Base-by-base conservation (phyloP, 37 sponge, comb jelly and placozoan genomes). In the Agelas oroides region DNA sequence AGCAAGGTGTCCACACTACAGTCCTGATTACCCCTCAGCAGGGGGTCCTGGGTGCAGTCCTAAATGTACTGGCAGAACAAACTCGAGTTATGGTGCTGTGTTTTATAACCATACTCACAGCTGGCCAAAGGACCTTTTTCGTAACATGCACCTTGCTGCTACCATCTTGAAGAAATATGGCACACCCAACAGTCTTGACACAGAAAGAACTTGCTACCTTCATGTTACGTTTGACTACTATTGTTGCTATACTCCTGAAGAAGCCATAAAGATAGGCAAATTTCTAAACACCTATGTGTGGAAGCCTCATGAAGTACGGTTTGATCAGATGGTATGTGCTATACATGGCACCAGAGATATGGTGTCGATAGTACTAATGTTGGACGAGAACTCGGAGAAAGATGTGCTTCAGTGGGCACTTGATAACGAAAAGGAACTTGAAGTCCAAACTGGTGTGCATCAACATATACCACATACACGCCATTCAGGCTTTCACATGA, bases 31-130 rank as follows among this genome's bases (percentile, higher is more conserved):
- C 53, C 76, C 76, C 13, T 75, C 76, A 54, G 57, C 59, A 56
- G 76, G 76, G 6, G 76, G 76, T 54, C 31, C 76, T 75, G 76
- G 76, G 13, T 75, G 76, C 25, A 75, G 76, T 53, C 76, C 76
- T 13, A 55, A 56, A 53, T 75, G 76, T 30, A 6, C 21, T 30
- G 59, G 59, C 33, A 75, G 11, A 52, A 23, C 15, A 54, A 53
- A 52, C 25, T 54, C 59, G 11, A 54, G 59, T 21, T 53, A 56
- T 75, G 57, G 57, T 31, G 24, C 34, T 27, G 76, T 13, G 27
- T 75, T 31, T 54, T 30, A 56, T 31, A 75, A 75, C 23, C 11
- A n/a, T 75, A 75, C 76, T 28, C 58, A 53, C 31, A 12, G 53
- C 11, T 75, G 76, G 76, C 76, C 76, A 18, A 56, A 12, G 21